Evolutionary conservation across 1,140 invertebrate genomes (phyloP).

Genomic region (Orchestia grillus): DNA sequence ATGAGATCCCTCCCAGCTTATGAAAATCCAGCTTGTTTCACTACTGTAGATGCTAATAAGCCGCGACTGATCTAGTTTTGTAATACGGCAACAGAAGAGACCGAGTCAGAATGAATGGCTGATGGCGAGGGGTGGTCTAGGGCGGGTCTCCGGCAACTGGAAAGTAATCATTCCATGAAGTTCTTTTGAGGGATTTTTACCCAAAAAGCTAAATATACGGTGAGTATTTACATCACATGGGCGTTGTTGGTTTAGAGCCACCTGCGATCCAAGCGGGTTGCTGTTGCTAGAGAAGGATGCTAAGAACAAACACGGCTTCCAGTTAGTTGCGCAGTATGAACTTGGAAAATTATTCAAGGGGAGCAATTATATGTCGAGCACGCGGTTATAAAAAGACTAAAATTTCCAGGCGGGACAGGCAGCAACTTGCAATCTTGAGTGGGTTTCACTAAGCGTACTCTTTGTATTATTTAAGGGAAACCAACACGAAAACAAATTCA

Average conservation of each 20-base stretch:
- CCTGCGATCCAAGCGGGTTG: too few species aligned
- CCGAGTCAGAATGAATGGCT: not conserved
- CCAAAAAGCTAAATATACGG: too few species aligned
- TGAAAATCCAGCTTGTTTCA: constrained; percentile 11
- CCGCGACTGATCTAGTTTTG: not conserved
- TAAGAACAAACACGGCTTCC: not conserved
- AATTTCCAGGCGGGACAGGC: too few species aligned
- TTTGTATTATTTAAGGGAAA: too few species aligned
- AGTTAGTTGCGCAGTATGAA: not conserved
- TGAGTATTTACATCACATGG: too few species aligned
- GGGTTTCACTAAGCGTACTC: too few species aligned
- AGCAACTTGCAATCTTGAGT: too few species aligned
- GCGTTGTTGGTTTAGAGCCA: too few species aligned
- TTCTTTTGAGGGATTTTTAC: not conserved
- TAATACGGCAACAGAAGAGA: not conserved
- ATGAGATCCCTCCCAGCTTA: not conserved
- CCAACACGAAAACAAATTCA: too few species aligned
- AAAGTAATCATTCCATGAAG: not conserved
- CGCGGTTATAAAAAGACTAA: too few species aligned
- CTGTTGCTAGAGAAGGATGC: not conserved
- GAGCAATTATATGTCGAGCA: too few species aligned
- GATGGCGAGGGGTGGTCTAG: not conserved
- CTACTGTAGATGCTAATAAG: not conserved
- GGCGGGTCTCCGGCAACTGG: not conserved
- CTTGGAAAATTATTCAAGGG: too few species aligned